A percentile compares a stretch with the other conserved stretches of the same genome.
Evolutionary conservation across 2,797 vertebrate genomes (phyloP).

Genomic region (Nannoperca obscura): DNA sequence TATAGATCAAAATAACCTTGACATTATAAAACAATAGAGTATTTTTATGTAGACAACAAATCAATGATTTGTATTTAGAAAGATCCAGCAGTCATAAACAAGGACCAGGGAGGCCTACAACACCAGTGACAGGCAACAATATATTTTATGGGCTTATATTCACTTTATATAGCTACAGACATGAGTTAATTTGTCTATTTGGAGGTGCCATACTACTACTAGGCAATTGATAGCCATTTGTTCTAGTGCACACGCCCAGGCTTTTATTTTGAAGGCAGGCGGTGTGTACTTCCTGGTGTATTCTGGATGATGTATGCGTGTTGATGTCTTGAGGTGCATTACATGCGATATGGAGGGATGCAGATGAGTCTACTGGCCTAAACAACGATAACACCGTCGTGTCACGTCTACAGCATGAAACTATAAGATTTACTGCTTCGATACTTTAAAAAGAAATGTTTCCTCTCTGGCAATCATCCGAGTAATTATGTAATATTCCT

Average conservation of each 20-base stretch:
- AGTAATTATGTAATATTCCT: neutral
- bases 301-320: neutral
- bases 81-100: neutral
- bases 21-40: neutral
- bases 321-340: neutral
- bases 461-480: neutral
- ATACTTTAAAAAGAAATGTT: neutral
- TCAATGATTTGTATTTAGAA: neutral
- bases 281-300: neutral
- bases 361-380: neutral
- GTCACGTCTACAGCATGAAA: neutral
- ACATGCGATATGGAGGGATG: conserved; percentile 13
- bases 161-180: neutral
- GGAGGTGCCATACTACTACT: neutral
- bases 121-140: neutral
- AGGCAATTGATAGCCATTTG: neutral
- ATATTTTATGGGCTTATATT: neutral
- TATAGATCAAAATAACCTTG: neutral
- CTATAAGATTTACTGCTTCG: neutral
- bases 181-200: neutral
- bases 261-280: conserved; percentile 54
- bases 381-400: neutral
- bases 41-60: neutral
- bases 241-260: rapidly evolving
- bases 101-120: neutral